Base-by-base conservation (phyloP, 2,888 invertebrate genomes). In the Antitype chi region DNA sequence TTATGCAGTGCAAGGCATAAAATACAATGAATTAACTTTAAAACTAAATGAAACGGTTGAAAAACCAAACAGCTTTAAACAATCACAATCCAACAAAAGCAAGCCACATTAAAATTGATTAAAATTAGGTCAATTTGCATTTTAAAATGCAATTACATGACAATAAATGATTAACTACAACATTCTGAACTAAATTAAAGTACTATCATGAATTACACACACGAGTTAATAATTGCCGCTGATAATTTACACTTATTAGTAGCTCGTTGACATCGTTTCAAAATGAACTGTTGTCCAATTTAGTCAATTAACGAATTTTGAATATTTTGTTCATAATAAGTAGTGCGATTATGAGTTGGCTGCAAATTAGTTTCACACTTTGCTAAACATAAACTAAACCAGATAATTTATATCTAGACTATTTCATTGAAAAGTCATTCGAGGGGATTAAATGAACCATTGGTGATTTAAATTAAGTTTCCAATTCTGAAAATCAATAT, bases 171-270 rank as follows among this genome's bases (percentile, higher is more conserved):
- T 74, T 66, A 69, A 84, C 55, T 66, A 73, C 59, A 53, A 23
- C n/a, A 52, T 57, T 69, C 11, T 55, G 63, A 69, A 84, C 68
- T 32, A 53, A 86, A 84, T 83, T 74, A 28, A 79, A 84, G 71
- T 79, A 79, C 60, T 72, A 74, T 84, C 57, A 74, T 72, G 68
- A 83, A 69, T 79, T 70, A 78, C 67, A 38, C 38, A 52, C 78
- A 53, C 15, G 60, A 78, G 64, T 73, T 63, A 83, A 78, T 68
- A 83, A 78, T 68, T 60, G n/a, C 38, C 1, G 38, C 60, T 68
- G n/a, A 71, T 74, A 63, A 70, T 70, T 59, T 68, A 52, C 63
- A 63, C 53, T 71, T 79, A 84, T 74, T 74, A 86, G 57, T 59
- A n/a, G 25, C 38, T 62, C 28, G 57, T 59, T 84, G 49, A 38